These are phyloP conservation scores for Menidia menidia DNA, from an alignment of 2,797 vertebrate genomes.

Conservation along the genomic window DNA sequence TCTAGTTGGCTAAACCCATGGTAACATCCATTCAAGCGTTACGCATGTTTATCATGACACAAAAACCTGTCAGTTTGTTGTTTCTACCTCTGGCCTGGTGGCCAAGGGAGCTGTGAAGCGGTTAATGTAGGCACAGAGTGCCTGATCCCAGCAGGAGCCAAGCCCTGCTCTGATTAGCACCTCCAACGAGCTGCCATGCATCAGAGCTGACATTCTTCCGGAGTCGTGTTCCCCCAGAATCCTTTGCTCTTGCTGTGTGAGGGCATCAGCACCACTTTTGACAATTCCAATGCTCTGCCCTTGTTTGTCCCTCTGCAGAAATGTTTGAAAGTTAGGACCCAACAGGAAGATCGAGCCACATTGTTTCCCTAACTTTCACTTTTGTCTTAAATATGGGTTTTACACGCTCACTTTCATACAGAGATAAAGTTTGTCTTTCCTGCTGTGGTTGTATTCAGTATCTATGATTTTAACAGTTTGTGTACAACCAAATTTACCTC, in stretches of 20 bases:
- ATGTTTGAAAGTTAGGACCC: conserved; percentile 65
- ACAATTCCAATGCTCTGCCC: conserved; percentile 85
- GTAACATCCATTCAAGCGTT: conserved; percentile 69
- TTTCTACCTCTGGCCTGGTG: conserved; percentile 65
- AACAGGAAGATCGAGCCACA: conserved; percentile 52
- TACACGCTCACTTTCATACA: conserved; percentile 33
- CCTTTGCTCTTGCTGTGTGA: conserved; percentile 83
- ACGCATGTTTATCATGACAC: conserved; percentile 77
- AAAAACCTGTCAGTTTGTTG: conserved; percentile 72
- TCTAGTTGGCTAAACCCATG: conserved; percentile 76
- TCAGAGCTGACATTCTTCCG: conserved; percentile 93
- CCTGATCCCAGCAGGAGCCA: conserved; percentile 77
- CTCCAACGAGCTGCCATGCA: conserved; percentile 89
- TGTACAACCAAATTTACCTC: conserved; percentile 87
- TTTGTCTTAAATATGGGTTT: conserved; percentile 35
- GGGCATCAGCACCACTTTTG: conserved; percentile 86
- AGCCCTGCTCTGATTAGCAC: conserved; percentile 92
- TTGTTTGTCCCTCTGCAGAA: conserved; percentile 79
- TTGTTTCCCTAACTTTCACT: conserved; percentile 37
- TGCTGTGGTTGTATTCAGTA: conserved; percentile 55
- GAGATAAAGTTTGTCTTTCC: conserved; percentile 34
- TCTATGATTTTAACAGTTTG: conserved; percentile 64
- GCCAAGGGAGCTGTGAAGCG: conserved; percentile 73
- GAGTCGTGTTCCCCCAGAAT: conserved; percentile 91
- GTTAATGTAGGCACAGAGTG: conserved; percentile 75